Percentiles rank a stretch among this genome's conserved stretches.
phyloP scores from a whole-genome alignment of 2,888 invertebrate genomes.

The Cheilosia urbana region DNA sequence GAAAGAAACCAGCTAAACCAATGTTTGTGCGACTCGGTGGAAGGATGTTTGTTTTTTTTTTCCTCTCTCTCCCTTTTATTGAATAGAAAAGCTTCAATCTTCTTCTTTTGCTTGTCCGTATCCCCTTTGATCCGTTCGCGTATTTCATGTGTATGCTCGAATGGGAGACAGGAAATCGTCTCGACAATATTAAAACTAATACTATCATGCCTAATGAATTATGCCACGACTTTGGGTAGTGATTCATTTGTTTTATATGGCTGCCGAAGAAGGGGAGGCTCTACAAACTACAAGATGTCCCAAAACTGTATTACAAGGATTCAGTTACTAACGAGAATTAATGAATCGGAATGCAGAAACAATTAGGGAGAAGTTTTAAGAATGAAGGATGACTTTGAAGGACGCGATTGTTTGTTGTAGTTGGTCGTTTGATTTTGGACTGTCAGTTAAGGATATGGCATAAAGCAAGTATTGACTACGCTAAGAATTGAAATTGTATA shows the following conservation, averaged over 20 bases:
- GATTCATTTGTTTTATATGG: slow-evolving; percentile 34
- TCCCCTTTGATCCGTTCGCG: neutral
- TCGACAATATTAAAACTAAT: slow-evolving; percentile 33
- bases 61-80: slow-evolving; percentile 18
- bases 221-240: slow-evolving; percentile 37
- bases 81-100: slow-evolving; percentile 26
- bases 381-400: neutral
- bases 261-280: neutral
- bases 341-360: slow-evolving; percentile 38
- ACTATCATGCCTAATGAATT: slow-evolving; percentile 47
- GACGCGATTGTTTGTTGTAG: neutral
- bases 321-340: slow-evolving; percentile 20
- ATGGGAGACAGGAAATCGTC: slow-evolving; percentile 20
- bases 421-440: neutral
- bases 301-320: neutral
- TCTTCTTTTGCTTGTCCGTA: slow-evolving; percentile 2
- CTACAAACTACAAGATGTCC: neutral
- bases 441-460: no score
- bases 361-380: neutral
- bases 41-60: neutral
- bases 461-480: no score
- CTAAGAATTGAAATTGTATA: no score
- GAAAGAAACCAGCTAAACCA: slow-evolving; percentile 6
- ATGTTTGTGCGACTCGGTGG: neutral
- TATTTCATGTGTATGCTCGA: slow-evolving; percentile 9